Base-by-base conservation (phyloP, 1,140 invertebrate species). In the Zaprionus tsacasi region DNA sequence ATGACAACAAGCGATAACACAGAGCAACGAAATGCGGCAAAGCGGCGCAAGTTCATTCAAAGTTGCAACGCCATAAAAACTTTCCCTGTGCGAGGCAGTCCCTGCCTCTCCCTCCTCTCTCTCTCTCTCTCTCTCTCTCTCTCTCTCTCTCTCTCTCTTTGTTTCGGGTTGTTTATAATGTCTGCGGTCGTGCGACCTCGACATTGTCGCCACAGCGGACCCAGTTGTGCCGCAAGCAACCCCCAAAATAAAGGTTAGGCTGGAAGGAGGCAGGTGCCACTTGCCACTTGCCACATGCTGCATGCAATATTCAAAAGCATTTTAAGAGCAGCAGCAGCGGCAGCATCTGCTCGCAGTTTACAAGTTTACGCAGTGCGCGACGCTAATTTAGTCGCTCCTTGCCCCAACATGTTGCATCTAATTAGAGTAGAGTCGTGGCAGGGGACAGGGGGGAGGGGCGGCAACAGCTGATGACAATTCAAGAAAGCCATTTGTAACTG, bases 151-250 rank as follows among this genome's bases (percentile, higher is more conserved):
- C 21, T 30, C 5, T n/a, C 7, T 7, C 10, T 40, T 25, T 70
- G 40, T 38, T 25, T 54, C 36, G 55, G 48, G 60, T 79, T 91
- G 89, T 91, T 91, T 91, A 91, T 91, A 88, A 72, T 81, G 89
- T 91, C 89, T 91, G 89, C 89, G 89, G 89, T 89, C 75, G 76
- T 78, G 50, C 81, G 82, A 76, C 78, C 88, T 79, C 80, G 82
- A 87, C 80, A 82, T 74, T 76, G 76, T 55, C 69, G n/a, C 21
- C 59, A 45, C 15, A 25, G 5, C 30, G 43, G 43, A 45, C 21
- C 54, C 69, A 61, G 11, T 48, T 63, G 52, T 57, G 54, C n/a
- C 50, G 27, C n/a, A n/a, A 77, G 61, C 61, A 72, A 70, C 75
- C 61, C 65, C 64, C 66, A 58, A 77, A 72, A 72, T 45, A 58